Conservation (phyloP, 2,888 invertebrate species). For the Loripinus fragilis region DNA sequence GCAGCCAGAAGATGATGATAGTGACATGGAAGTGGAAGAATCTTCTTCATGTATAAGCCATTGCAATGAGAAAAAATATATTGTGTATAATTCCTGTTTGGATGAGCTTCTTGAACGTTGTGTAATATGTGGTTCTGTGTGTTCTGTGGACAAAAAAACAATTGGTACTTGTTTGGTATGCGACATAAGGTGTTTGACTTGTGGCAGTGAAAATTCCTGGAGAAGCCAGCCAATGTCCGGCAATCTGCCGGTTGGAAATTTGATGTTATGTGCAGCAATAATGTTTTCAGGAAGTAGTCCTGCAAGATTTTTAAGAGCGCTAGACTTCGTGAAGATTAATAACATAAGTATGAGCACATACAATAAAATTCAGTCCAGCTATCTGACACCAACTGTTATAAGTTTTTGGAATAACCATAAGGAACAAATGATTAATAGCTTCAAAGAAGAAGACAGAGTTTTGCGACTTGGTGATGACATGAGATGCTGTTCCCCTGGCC, state of each 20-base stretch:
- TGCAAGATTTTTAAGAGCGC: neutral
- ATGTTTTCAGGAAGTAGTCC: slow-evolving; percentile 24
- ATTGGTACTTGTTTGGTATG: neutral
- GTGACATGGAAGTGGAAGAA: neutral
- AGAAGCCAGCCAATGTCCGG: slow-evolving; percentile 14
- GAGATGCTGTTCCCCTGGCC: slow-evolving; percentile 30
- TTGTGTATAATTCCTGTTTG: slow-evolving; percentile 26
- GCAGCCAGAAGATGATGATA: neutral
- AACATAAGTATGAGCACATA: slow-evolving; percentile 13
- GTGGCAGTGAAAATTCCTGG: neutral
- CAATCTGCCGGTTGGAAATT: slow-evolving; percentile 17
- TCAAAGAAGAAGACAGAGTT: neutral
- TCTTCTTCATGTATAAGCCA: neutral
- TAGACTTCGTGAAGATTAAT: neutral
- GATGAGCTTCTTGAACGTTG: slow-evolving; percentile 10
- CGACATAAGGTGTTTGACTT: neutral
- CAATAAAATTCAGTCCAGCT: slow-evolving; percentile 12
- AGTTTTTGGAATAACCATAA: slow-evolving; percentile 15
- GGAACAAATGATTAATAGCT: neutral
- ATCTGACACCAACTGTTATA: slow-evolving; percentile 20
- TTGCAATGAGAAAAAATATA: slow-evolving; percentile 20
- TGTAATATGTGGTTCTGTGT: neutral
- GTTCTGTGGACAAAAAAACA: neutral
- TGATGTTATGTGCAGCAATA: slow-evolving; percentile 13
- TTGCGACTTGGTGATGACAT: slow-evolving; percentile 18